Evolutionary conservation across 35 echinoderm and acorn worm genomes (phyloP), one percentile per base, ranked within the genome.

Genomic region (Stichopus chloronotus): DNA sequence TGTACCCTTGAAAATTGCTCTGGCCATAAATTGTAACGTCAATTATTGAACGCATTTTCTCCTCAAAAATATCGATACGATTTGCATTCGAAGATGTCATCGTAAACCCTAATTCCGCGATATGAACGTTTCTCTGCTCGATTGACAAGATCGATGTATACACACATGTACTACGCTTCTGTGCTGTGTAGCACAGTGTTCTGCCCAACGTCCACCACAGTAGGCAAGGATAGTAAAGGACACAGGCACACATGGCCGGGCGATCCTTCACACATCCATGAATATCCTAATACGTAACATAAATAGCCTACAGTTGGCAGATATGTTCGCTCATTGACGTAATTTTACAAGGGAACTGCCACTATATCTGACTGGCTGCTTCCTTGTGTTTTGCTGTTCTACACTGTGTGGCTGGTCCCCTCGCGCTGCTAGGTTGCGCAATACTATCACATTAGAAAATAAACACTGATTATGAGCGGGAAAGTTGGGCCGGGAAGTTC

Each of bases 311-410:
- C 74, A 6, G 7, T 78, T 78, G 74, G 74, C 74, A 78, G 74
- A 9, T 68, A 9, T 78, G 74, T 78, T 78, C 74, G n/a, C 19
- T 78, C 74, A 78, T n/a, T 78, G 74, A 19, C 74, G 7, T 78
- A 78, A 78, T 78, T 78, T 78, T 78, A 78, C 74, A 78, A 20
- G 74, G 74, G 74, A 78, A 78, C 74, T 78, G 74, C n/a, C 74
- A 78, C 74, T 78, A 78, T 78, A 25, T 78, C 74, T 78, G 74
- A 19, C 74, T 78, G 74, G 74, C 74, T 78, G 74, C 74, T 78
- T 78, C 74, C 74, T 78, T 19, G 24, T 78, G 74, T n/a, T 78
- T 7, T 78, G 74, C 74, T 78, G 63, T 68, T 78, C 74, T 78
- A n/a, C 74, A 78, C 74, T 78, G 74, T 78, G 74, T 78, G 74